Conservation (phyloP, 2,113 vertebrate species). For the Syrmaticus mikado region DNA sequence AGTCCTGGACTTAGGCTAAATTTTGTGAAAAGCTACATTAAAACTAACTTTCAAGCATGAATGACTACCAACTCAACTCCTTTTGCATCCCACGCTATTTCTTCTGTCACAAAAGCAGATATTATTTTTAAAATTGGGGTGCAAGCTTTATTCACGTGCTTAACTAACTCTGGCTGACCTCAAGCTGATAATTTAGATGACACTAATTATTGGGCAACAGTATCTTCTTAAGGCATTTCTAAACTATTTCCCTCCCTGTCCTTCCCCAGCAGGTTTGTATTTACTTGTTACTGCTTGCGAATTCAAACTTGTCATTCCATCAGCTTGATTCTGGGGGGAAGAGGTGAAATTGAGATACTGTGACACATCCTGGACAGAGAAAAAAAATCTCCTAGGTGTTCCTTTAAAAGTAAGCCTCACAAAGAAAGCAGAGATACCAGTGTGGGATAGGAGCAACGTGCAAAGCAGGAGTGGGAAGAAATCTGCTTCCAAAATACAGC, state of each 20-base stretch:
- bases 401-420: background rate
- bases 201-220: background rate
- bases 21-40: background rate
- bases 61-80: background rate
- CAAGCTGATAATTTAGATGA: background rate
- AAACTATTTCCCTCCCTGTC: background rate
- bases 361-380: background rate
- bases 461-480: background rate
- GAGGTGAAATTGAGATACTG: background rate
- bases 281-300: slow-evolving; percentile 2
- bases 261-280: background rate
- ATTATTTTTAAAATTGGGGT: background rate
- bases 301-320: background rate
- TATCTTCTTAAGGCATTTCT: background rate
- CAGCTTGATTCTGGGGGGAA: background rate
- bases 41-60: background rate
- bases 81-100: background rate
- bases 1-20: background rate
- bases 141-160: background rate
- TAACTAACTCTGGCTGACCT: background rate
- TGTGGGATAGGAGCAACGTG: background rate
- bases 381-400: background rate
- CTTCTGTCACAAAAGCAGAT: background rate
- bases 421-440: background rate
- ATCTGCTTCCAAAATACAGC: background rate